Evolutionary conservation across 2,888 invertebrate species (phyloP), one percentile per base, ranked within the genome.

Genomic region (Ctena decussata): DNA sequence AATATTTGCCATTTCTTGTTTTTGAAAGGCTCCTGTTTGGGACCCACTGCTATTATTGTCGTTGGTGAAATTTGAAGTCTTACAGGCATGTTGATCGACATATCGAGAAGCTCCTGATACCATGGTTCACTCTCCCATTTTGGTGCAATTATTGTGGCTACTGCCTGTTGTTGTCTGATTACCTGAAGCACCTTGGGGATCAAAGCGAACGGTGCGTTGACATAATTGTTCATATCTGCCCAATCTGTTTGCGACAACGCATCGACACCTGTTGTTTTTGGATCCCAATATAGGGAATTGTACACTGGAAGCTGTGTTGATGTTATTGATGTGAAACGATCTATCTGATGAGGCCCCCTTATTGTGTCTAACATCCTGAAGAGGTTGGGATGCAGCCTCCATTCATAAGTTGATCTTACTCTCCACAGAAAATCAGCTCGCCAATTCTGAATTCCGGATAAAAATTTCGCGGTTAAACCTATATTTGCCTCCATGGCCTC

Each of bases 231-330:
- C 24, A 21, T 27, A 18, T 5, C 24, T 35, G 18, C 8, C 71
- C 70, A 78, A 32, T 78, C 78, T 27, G 12, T 27, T 60, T 78
- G 70, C 46, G 78, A 71, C 12, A 78, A 49, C 21, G 71, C 78
- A 41, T 78, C 27, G 21, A 71, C 78, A 21, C 71, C 78, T 27
- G 35, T 41, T 37, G 78, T 71, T 3, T 32, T 69, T n/a, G 72
- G 72, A 44, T 72, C 72, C 72, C 72, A 72, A 41, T 44, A 72
- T 72, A 41, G 30, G n/a, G 44, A 41, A 44, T 72, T 72, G 72
- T 72, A 72, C 11, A 8, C 41, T n/a, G 44, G 44, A 30, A 77
- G 0, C 21, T 39, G 44, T 41, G 69, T 35, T 41, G 77, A 44
- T 41, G 41, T 69, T 15, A 65, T 44, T 1, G 60, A 44, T 11